phyloP scores from a whole-genome alignment of 2,113 vertebrate species.

The Dendrocopos noguchii region DNA sequence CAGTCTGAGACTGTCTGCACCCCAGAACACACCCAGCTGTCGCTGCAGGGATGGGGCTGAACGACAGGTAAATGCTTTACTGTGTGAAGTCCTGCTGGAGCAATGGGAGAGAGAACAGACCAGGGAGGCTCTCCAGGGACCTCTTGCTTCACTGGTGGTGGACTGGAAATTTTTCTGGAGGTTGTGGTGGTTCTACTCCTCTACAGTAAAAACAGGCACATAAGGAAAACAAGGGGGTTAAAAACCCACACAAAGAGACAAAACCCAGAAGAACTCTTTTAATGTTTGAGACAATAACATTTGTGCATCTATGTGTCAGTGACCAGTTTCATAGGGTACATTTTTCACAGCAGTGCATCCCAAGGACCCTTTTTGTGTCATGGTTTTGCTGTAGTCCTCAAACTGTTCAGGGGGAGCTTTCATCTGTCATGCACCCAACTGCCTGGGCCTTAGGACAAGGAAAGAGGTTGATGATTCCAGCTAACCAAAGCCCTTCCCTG shows the following conservation, averaged over 20 bases:
- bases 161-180: too few relatives aligned
- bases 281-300: background rate
- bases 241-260: too few relatives aligned
- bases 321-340: background rate
- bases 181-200: background rate
- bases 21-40: background rate
- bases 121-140: rapidly evolving
- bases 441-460: background rate
- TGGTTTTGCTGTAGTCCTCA: background rate
- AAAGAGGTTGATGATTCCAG: background rate
- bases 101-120: background rate
- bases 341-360: background rate
- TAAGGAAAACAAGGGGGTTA: background rate
- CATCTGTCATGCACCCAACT: background rate
- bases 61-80: background rate
- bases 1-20: background rate
- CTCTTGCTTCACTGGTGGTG: background rate
- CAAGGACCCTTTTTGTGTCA: background rate
- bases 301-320: background rate
- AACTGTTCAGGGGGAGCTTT: background rate
- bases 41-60: background rate
- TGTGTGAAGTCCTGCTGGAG: background rate
- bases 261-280: background rate
- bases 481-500: background rate
- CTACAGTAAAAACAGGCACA: background rate